Conservation (phyloP, 2,113 vertebrate genomes). For the Rhinopomastus cyanomelas region DNA sequence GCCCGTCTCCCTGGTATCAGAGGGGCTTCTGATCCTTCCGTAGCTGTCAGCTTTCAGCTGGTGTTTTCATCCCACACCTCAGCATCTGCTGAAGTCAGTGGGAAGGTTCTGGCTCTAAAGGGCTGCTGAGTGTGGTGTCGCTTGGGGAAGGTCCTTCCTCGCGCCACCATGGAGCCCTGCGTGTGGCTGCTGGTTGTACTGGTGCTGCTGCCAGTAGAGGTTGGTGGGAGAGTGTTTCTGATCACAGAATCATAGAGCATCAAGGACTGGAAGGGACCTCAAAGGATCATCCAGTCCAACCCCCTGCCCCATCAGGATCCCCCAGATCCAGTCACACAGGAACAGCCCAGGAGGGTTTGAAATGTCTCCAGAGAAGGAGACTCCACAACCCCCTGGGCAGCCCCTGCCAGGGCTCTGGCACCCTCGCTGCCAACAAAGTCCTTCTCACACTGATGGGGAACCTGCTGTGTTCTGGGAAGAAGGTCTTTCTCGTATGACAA, state of each 20-base stretch:
- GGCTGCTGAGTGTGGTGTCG: accelerated
- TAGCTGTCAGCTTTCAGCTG: neutral
- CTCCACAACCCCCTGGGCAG: too few species aligned
- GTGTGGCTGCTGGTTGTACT: neutral
- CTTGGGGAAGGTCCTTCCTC: accelerated
- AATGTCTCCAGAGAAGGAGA: too few species aligned
- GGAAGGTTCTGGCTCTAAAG: neutral
- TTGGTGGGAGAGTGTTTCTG: neutral
- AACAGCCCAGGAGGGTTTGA: too few species aligned
- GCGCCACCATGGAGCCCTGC: neutral
- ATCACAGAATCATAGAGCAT: too few species aligned
- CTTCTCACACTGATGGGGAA: too few species aligned
- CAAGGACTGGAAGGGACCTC: too few species aligned
- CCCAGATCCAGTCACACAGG: too few species aligned
- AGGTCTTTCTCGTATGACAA: accelerated
- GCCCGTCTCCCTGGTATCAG: neutral
- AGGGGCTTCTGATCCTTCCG: constrained; percentile 17
- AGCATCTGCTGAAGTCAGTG: neutral
- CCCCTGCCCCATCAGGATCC: too few species aligned
- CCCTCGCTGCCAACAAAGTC: too few species aligned
- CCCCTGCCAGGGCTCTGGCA: too few species aligned
- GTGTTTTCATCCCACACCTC: neutral
- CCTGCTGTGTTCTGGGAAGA: too few species aligned
- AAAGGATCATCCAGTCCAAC: too few species aligned
- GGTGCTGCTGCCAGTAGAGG: neutral